phyloP scores from a whole-genome alignment of 2,888 invertebrate species.

The Venusia cambrica region DNA sequence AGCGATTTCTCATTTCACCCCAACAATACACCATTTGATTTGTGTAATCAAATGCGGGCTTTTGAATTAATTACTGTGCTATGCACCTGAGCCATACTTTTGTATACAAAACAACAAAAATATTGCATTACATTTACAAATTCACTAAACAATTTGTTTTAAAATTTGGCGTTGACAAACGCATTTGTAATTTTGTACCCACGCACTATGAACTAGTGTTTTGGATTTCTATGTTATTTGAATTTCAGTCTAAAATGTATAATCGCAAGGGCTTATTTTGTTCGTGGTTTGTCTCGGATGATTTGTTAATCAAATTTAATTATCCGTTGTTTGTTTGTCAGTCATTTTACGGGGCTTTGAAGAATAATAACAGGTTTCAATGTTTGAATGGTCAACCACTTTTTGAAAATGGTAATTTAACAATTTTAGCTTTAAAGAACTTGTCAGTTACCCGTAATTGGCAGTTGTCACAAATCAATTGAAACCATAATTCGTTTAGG shows the following conservation, averaged over 20 bases:
- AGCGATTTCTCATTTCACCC: slow-evolving; percentile 78
- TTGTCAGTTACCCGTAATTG: slow-evolving; percentile 33
- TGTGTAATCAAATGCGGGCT: slow-evolving; percentile 80
- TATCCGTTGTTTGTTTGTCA: slow-evolving; percentile 48
- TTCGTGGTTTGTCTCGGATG: slow-evolving; percentile 34
- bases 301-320: slow-evolving; percentile 53
- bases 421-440: slow-evolving; percentile 25
- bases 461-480: slow-evolving; percentile 28
- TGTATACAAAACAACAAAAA: slow-evolving; percentile 40
- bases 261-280: slow-evolving; percentile 3
- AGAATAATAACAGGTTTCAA: slow-evolving; percentile 45
- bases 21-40: slow-evolving; percentile 73
- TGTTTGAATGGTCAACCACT: slow-evolving; percentile 40
- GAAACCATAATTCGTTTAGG: slow-evolving; percentile 12
- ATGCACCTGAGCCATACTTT: slow-evolving; percentile 75
- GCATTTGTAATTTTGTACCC: slow-evolving; percentile 20
- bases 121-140: slow-evolving; percentile 11
- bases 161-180: slow-evolving; percentile 2
- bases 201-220: slow-evolving; percentile 2
- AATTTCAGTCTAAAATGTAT: not conserved
- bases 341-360: slow-evolving; percentile 41
- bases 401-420: slow-evolving; percentile 33
- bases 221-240: not conserved
- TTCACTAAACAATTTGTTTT: not conserved
- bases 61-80: slow-evolving; percentile 79